These are phyloP conservation scores for Hafferia zeledoni DNA, from an alignment of 2,797 vertebrate species.

Conservation along the genomic window DNA sequence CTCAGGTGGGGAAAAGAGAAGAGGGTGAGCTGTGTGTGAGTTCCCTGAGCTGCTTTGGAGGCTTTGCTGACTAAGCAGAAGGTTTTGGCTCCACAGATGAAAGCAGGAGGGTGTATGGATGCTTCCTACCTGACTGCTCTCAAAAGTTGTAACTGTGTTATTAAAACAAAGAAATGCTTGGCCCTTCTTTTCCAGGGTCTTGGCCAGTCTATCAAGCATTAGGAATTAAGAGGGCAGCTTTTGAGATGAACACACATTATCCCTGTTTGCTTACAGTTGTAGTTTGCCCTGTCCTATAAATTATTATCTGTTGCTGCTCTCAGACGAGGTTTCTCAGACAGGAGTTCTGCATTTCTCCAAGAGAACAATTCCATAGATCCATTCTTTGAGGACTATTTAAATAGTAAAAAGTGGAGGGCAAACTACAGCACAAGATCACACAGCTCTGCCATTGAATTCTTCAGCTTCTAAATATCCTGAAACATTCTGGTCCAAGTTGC, in stretches of 20 bases:
- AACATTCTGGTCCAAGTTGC: neutral
- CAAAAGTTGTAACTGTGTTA: neutral
- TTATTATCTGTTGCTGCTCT: neutral
- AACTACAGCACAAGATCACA: neutral
- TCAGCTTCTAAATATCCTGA: neutral
- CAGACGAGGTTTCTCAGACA: neutral
- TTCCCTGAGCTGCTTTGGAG: neutral
- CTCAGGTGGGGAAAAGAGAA: neutral
- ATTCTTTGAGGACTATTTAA: neutral
- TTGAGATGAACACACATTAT: neutral
- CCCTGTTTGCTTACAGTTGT: neutral
- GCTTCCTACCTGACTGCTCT: neutral
- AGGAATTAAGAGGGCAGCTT: neutral
- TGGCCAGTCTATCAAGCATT: neutral
- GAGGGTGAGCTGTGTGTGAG: neutral
- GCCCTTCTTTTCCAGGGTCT: neutral
- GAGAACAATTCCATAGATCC: neutral
- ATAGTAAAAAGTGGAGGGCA: neutral
- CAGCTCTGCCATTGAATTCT: neutral
- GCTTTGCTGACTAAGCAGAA: neutral
- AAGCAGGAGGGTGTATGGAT: neutral
- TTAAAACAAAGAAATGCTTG: neutral
- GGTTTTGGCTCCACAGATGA: neutral
- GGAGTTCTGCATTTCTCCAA: neutral
- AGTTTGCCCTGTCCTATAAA: neutral